Evolutionary conservation across 2,888 invertebrate genomes (phyloP).

Genomic region (Caenorhabditis sp.): DNA sequence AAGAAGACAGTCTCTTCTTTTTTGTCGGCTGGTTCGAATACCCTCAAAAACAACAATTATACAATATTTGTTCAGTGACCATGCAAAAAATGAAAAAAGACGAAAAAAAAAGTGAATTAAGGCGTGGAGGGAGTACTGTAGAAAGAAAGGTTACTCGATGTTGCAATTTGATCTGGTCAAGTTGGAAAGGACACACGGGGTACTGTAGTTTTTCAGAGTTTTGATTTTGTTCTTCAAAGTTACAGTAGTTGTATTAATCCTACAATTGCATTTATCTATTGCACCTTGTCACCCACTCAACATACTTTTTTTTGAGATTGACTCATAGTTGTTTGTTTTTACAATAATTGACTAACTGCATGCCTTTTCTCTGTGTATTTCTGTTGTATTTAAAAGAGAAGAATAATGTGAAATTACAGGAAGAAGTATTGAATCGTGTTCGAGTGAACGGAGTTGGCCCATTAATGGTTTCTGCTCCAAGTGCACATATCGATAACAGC

Average conservation of each 20-base stretch:
- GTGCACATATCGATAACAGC: slow-evolving; percentile 79
- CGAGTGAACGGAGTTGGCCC: slow-evolving; percentile 90
- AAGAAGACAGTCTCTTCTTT: background rate
- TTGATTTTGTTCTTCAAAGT: background rate
- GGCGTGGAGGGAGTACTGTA: background rate
- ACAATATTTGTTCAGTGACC: slow-evolving; percentile 31
- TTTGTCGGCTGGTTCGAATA: background rate
- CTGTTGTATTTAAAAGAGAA: background rate
- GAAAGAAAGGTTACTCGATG: background rate
- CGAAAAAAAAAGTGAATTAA: slow-evolving; percentile 4
- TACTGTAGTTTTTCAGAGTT: background rate
- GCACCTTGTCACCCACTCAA: background rate
- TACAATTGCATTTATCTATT: background rate
- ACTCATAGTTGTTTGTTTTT: background rate
- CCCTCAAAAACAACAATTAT: background rate
- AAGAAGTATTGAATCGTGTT: slow-evolving; percentile 66
- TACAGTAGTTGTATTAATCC: no score
- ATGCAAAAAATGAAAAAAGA: slow-evolving; percentile 22
- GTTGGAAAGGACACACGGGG: background rate
- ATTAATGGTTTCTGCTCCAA: slow-evolving; percentile 89
- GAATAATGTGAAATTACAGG: slow-evolving; percentile 54
- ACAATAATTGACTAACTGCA: background rate
- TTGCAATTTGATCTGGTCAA: no score
- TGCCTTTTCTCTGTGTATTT: background rate
- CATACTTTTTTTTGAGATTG: background rate